These are phyloP conservation scores for Cremastobaeus sp. DNA, from an alignment of 2,888 invertebrate species.

Conservation along the genomic window DNA sequence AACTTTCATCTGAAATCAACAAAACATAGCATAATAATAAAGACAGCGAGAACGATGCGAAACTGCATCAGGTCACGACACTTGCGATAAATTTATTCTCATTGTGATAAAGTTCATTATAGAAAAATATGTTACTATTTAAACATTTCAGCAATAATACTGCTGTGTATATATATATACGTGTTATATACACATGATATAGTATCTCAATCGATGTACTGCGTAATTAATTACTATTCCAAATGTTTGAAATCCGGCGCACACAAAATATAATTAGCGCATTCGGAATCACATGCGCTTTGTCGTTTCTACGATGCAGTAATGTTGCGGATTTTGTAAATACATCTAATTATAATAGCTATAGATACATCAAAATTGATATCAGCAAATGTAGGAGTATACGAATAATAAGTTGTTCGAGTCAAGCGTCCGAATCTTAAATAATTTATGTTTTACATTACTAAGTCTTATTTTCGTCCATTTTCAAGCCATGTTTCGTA, in stretches of 20 bases:
- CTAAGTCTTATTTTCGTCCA: no score
- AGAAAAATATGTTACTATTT: conserved; percentile 74
- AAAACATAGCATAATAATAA: no score
- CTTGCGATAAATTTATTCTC: conserved; percentile 74
- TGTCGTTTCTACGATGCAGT: conserved; percentile 56
- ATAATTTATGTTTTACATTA: conserved; percentile 45
- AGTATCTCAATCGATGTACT: conserved; percentile 74
- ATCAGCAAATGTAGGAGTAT: conserved; percentile 56
- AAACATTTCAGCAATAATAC: conserved; percentile 76
- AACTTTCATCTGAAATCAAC: no score
- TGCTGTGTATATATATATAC: conserved; percentile 74
- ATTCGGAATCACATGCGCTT: conserved; percentile 27
- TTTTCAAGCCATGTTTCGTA: no score
- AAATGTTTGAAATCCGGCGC: conserved; percentile 31
- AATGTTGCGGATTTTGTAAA: conserved; percentile 58
- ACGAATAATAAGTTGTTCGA: conserved; percentile 47
- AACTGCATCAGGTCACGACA: conserved; percentile 67
- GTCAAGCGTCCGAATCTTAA: conserved; percentile 41
- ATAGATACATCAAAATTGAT: conserved; percentile 55
- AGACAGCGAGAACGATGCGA: no score
- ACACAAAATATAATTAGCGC: conserved; percentile 35
- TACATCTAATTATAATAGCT: conserved; percentile 51
- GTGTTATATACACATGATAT: conserved; percentile 64
- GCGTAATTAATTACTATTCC: conserved; percentile 66
- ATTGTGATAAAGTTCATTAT: conserved; percentile 78